Base-by-base conservation (phyloP, 1,140 invertebrate species). In the Lasioglossum albipes region DNA sequence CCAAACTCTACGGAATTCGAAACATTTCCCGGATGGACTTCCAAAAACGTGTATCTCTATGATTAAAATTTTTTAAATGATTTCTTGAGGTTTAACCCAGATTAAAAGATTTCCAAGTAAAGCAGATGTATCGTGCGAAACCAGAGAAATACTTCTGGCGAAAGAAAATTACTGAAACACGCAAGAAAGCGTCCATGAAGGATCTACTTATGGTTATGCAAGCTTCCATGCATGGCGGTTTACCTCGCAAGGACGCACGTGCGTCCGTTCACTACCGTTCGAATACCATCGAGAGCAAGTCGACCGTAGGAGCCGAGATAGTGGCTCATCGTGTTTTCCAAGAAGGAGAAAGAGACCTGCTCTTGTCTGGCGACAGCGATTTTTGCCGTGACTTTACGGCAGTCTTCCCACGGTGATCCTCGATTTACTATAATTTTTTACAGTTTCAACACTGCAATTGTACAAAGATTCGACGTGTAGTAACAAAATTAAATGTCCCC, bases 171-270 rank as follows among this genome's bases (percentile, higher is more conserved):
- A 1, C 7, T 41, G 61, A 79, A 68, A 80, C 27, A 45, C 64
- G 36, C 52, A 49, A 31, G 59, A 79, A 85, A 78, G 65, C 52
- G 67, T 68, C 70, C 57, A 69, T 52, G 52, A 76, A 45, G 64
- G 61, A 72, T 71, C 73, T 79, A 72, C 59, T 75, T 79, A 59
- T 64, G 67, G 69, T 83, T 86, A 83, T 69, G 84, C 75, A 87
- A 87, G 36, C 49, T 54, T 62, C 64, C 62, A 59, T 78, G 73
- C 73, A 74, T 27, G 69, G 84, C 80, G 81, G 70, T 74, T 79
- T 73, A 75, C 67, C 85, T 84, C 75, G 74, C 84, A 86, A 86
- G 82, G 82, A 81, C 82, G 79, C 75, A 80, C 68, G 64, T 84
- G 71, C 36, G 69, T 83, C 75, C 84, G 78, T 84, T 86, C 85